Base-by-base conservation (phyloP, 2,797 vertebrate genomes). In the Sphaeramia orbicularis region DNA sequence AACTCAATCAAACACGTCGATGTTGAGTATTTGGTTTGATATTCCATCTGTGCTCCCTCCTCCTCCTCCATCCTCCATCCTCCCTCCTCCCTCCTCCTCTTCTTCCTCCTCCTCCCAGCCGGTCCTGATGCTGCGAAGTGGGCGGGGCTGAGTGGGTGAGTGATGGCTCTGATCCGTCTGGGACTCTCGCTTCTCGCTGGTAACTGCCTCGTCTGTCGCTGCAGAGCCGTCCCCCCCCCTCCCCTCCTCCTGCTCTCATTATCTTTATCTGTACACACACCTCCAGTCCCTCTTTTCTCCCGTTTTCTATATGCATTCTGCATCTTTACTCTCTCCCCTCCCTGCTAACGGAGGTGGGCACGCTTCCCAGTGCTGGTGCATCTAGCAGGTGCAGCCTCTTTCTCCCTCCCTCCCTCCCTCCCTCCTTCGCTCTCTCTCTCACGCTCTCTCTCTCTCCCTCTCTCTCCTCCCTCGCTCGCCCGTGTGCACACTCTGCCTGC, bases 331-430 rank as follows among this genome's bases (percentile, higher is more conserved):
- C 64, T 36, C 62, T 80, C 85, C 65, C 80, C 70, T 83, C 86
- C 78, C 81, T 76, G 76, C 78, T 79, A 86, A 88, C 83, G 76
- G 91, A 91, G 90, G 88, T 90, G 88, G 91, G 90, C 91, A 91
- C 52, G 83, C 69, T 91, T 92, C 90, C 86, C 88, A 87, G 83
- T 18, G 60, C 87, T 92, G 88, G 88, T 90, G 91, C 91, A 91
- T 91, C 81, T 84, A 93, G 91, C 92, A 93, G 92, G 91, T 93
- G 91, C 90, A 92, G 81, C 78, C 82, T 79, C 86, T 69, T 54
- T 80, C 74, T 65, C 78, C 62, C 72, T 49, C 59, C 7, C 79
- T 65, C 54, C 10, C 49, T 21, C 14, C 10, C 65, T 50, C 49
- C 32, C 61, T 56, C 67, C 40, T 71, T 19, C 36, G 37, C 66